A percentile compares a stretch with the other conserved stretches of the same genome.
These are phyloP conservation scores for Metopia argyrocephala DNA, from an alignment of 2,888 invertebrate genomes.

Conservation along the genomic window DNA sequence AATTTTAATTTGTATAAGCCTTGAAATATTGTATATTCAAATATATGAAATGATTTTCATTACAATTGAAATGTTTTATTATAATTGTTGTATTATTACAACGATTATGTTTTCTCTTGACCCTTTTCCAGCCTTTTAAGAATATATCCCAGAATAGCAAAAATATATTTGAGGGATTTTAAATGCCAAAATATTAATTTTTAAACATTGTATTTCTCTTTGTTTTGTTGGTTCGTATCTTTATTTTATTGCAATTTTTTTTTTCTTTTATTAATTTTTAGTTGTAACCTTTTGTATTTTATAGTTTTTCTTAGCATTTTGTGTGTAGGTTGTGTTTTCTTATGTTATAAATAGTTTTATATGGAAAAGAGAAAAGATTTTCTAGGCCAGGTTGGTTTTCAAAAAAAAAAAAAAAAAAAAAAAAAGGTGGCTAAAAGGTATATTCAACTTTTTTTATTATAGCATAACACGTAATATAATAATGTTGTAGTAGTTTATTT, in stretches of 20 bases:
- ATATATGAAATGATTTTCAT: conserved; percentile 24
- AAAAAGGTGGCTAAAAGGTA: conserved; percentile 4
- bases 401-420: no score
- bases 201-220: conserved; percentile 1
- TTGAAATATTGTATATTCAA: conserved; percentile 26
- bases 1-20: conserved; percentile 34
- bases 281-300: background rate
- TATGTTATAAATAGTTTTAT: background rate
- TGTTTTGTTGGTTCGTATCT: background rate
- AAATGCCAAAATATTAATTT: conserved; percentile 33
- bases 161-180: conserved; percentile 1
- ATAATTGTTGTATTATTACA: background rate
- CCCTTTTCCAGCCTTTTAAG: background rate
- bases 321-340: background rate
- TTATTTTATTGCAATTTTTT: conserved; percentile 8
- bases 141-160: background rate
- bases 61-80: conserved; percentile 7
- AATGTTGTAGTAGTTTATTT: background rate
- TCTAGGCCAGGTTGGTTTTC: background rate
- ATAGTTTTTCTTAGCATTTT: background rate
- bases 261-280: conserved; percentile 7
- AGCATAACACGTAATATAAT: conserved; percentile 21
- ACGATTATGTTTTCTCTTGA: background rate
- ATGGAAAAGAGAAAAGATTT: background rate
- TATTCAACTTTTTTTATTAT: conserved; percentile 24